phyloP scores from a whole-genome alignment of 2,888 invertebrate species.

The Patella ulyssiponensis region DNA sequence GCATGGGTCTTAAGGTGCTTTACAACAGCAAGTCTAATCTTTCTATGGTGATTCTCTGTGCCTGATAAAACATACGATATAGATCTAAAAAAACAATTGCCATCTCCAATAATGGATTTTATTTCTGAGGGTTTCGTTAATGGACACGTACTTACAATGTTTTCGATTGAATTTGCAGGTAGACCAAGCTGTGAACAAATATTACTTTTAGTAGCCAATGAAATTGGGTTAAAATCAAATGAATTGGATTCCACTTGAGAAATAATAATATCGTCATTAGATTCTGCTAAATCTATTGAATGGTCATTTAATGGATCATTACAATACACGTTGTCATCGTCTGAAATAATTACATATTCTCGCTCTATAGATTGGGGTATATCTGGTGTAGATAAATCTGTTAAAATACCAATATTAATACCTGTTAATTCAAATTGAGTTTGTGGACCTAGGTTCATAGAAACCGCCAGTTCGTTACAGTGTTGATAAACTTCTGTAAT shows the following conservation, averaged over 20 bases:
- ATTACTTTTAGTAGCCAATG: not conserved
- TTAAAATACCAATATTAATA: not conserved
- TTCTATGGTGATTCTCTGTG: not conserved
- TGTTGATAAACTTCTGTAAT: not conserved
- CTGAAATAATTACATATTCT: too few relatives aligned
- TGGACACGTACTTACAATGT: not conserved
- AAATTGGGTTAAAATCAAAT: not conserved
- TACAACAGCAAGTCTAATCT: not conserved
- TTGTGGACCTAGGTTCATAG: not conserved
- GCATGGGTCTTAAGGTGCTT: not conserved
- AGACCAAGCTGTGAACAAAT: not conserved
- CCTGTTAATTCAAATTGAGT: not conserved
- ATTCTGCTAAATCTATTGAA: not conserved
- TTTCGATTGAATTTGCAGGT: not conserved
- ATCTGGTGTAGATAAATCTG: not conserved
- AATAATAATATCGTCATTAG: not conserved
- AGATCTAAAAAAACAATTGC: not conserved
- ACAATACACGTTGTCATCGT: too few relatives aligned
- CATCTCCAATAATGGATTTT: not conserved
- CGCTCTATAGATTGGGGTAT: too few relatives aligned
- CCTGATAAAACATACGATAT: not conserved
- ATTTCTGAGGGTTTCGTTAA: conserved; percentile 1
- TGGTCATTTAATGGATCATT: not conserved
- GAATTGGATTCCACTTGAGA: not conserved
- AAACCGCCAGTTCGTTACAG: not conserved